Conservation (phyloP, 1,140 invertebrate genomes). For the Lepidurus apus region DNA sequence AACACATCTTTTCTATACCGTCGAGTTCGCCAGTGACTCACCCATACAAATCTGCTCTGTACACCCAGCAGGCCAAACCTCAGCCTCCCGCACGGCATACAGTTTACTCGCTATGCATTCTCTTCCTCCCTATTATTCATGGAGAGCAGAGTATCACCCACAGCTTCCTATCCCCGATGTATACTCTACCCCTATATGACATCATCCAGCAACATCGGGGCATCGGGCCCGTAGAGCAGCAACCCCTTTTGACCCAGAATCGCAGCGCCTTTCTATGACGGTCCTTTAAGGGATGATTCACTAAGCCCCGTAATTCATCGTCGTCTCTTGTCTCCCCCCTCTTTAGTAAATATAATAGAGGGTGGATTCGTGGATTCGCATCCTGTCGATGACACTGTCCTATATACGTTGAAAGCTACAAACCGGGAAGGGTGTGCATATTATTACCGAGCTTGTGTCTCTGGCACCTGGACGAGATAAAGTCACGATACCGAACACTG, state of each 20-base stretch:
- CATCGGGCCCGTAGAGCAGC: neutral
- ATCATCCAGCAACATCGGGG: neutral
- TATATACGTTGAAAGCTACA: neutral
- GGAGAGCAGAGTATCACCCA: neutral
- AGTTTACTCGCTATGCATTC: neutral
- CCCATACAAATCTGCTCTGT: too few relatives aligned
- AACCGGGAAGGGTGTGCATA: neutral
- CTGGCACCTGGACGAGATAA: neutral
- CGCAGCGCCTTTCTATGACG: neutral
- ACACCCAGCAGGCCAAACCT: neutral
- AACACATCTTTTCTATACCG: neutral
- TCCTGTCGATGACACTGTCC: neutral
- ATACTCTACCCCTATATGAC: neutral
- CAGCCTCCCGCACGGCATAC: neutral
- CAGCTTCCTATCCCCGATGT: neutral
- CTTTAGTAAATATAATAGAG: neutral
- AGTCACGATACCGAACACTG: neutral
- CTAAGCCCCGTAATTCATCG: neutral
- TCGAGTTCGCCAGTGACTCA: neutral
- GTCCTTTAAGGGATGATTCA: conserved; percentile 4
- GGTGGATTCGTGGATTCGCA: conserved; percentile 13
- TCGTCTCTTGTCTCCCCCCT: neutral
- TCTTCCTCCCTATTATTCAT: neutral
- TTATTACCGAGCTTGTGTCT: neutral
- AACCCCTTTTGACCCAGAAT: neutral